Conservation (phyloP, 2,888 invertebrate genomes). For the Rhamnusium bicolor region DNA sequence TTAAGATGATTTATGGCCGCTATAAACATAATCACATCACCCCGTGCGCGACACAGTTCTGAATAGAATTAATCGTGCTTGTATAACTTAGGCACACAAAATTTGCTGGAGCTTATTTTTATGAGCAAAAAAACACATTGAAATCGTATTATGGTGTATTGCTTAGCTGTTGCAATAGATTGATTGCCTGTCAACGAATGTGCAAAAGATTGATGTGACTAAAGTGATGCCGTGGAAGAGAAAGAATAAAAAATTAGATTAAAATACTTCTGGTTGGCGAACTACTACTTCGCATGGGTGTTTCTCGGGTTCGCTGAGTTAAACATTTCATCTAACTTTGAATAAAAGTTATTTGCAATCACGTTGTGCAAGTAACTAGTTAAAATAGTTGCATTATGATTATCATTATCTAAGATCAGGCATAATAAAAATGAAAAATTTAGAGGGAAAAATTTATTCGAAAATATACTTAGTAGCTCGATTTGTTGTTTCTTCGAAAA, state of each 20-base stretch:
- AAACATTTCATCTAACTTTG: constrained; percentile 6
- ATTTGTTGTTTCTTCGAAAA: too few species aligned
- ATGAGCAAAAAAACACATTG: constrained; percentile 58
- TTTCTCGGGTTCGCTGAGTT: background rate
- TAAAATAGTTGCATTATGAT: too few species aligned
- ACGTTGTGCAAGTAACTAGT: background rate
- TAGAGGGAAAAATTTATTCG: too few species aligned
- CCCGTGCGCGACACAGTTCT: constrained; percentile 17
- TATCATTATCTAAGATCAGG: too few species aligned
- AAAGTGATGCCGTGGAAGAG: constrained; percentile 48
- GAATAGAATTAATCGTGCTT: constrained; percentile 30
- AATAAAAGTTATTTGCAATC: background rate
- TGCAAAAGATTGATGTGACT: constrained; percentile 65
- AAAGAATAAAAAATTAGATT: constrained; percentile 48
- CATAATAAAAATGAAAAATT: too few species aligned
- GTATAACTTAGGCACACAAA: constrained; percentile 17
- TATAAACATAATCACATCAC: constrained; percentile 24
- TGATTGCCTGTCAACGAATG: constrained; percentile 65
- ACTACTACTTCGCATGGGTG: constrained; percentile 13
- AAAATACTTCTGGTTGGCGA: constrained; percentile 45
- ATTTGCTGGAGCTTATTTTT: constrained; percentile 8
- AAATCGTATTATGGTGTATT: constrained; percentile 63
- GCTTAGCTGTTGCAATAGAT: constrained; percentile 60
- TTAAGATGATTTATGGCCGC: constrained; percentile 29
- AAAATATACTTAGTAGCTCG: too few species aligned